These are phyloP conservation scores for Calephelis nemesis DNA, from an alignment of 1,140 invertebrate genomes.

Conservation along the genomic window DNA sequence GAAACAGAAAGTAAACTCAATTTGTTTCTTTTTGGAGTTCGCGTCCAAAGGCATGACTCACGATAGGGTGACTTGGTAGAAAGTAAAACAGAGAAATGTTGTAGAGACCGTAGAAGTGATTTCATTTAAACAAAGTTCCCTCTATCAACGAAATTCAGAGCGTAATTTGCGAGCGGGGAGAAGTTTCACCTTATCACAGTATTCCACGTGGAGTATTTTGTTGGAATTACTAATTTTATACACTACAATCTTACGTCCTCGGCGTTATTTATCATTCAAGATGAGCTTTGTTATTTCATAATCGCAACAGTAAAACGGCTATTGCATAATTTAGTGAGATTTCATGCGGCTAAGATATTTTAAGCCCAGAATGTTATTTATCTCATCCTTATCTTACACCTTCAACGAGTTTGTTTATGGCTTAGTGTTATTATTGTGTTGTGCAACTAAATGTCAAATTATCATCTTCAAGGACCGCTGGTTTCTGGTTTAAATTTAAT, in stretches of 20 bases:
- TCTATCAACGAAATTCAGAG: conserved; percentile 75
- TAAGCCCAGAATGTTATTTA: too few relatives aligned
- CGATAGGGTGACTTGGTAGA: conserved; percentile 54
- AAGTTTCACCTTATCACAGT: conserved; percentile 74
- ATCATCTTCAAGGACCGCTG: too few relatives aligned
- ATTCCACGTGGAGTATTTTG: conserved; percentile 75
- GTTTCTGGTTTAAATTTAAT: too few relatives aligned
- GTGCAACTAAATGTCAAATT: too few relatives aligned
- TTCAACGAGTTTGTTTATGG: too few relatives aligned
- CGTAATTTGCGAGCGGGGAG: conserved; percentile 73
- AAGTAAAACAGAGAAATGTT: conserved; percentile 66
- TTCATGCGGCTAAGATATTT: too few relatives aligned
- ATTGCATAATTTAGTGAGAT: not conserved
- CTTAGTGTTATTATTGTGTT: too few relatives aligned
- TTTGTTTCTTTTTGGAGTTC: conserved; percentile 42
- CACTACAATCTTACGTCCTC: conserved; percentile 34
- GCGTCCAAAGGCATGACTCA: conserved; percentile 49
- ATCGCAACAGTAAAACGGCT: not conserved
- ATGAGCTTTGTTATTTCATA: not conserved
- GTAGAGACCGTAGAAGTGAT: conserved; percentile 67
- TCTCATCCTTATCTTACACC: too few relatives aligned
- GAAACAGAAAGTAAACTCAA: conserved; percentile 43
- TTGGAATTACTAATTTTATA: conserved; percentile 68
- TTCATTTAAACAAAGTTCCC: conserved; percentile 73
- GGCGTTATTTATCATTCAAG: conserved; percentile 28